Base-by-base conservation (phyloP, 2,888 invertebrate species). In the Acanthosepion pharaonis region DNA sequence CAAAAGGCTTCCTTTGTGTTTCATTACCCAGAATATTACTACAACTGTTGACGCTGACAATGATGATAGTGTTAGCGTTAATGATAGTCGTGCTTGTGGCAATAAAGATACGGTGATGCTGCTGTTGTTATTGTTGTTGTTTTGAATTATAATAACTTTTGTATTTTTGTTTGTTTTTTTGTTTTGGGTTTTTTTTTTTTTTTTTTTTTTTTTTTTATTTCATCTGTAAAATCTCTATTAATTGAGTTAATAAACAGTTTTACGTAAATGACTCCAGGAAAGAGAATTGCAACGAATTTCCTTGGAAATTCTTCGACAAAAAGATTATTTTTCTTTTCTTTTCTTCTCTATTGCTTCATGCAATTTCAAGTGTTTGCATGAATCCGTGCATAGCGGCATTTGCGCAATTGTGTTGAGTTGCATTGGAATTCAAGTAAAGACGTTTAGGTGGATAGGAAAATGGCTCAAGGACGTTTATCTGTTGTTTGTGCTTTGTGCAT, bases 171-270 rank as follows among this genome's bases (percentile, higher is more conserved):
- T 78, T n/a, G 1, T 0, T n/a, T 9, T 78, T 78, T n/a, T 33
- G 33, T 33, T 33, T 33, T n/a, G n/a, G n/a, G n/a, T n/a, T n/a
- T 33, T 33, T 33, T 33, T 0, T 33, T 33, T 33, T 33, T 33
- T 0, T 33, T 33, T 33, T 33, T 33, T 33, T 33, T 33, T 33
- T 33, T 33, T 33, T 33, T 33, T 33, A 1, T 33, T 4, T n/a
- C 2, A 42, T 42, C n/a, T n/a, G 11, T 11, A 15, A n/a, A n/a
- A 78, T 78, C 8, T 33, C 78, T n/a, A 18, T 78, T 78, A 78
- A 78, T 78, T 78, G 78, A 78, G n/a, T 78, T 78, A n/a, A 78
- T 78, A 78, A 78, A 78, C 33, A 78, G 33, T 78, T 78, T n/a
- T 18, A 78, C 15, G 78, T 33, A 78, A 78, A n/a, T 78, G 78